phyloP scores from a whole-genome alignment of 1,140 invertebrate species.

The Sycobia sp. region DNA sequence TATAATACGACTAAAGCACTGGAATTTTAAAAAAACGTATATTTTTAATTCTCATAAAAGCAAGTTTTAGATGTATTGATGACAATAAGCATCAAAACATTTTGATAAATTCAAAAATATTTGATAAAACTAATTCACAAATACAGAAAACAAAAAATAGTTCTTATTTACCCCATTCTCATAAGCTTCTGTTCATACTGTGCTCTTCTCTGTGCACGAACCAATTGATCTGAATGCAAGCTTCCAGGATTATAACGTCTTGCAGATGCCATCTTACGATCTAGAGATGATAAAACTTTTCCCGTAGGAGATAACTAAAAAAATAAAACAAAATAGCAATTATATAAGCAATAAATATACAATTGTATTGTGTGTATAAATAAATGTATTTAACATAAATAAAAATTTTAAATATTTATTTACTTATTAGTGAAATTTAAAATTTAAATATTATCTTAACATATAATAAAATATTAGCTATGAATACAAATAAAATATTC shows the following conservation, averaged over 20 bases:
- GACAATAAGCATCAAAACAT: too few species aligned
- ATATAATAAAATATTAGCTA: neutral
- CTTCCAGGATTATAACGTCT: constrained; percentile 49
- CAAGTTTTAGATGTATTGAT: too few species aligned
- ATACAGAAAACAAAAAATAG: constrained; percentile 3
- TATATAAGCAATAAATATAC: neutral
- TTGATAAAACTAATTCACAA: neutral
- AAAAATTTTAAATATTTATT: too few species aligned
- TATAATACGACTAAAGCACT: too few species aligned
- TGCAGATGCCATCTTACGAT: constrained; percentile 7
- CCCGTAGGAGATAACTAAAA: constrained; percentile 15
- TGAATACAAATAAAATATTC: neutral
- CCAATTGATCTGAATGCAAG: constrained; percentile 55
- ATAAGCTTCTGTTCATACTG: constrained; percentile 57
- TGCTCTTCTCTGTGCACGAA: constrained; percentile 52
- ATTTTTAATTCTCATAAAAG: too few species aligned
- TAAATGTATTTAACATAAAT: neutral
- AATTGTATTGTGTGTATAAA: neutral
- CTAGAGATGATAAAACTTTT: neutral
- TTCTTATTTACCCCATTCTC: constrained; percentile 52
- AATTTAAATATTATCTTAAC: constrained; percentile 5
- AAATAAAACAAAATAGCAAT: neutral
- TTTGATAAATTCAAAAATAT: neutral
- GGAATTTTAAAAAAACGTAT: too few species aligned
- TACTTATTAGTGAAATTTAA: too few species aligned